Conservation (phyloP, 2,888 invertebrate genomes). For the Caenorhabditis auriculariae region DNA sequence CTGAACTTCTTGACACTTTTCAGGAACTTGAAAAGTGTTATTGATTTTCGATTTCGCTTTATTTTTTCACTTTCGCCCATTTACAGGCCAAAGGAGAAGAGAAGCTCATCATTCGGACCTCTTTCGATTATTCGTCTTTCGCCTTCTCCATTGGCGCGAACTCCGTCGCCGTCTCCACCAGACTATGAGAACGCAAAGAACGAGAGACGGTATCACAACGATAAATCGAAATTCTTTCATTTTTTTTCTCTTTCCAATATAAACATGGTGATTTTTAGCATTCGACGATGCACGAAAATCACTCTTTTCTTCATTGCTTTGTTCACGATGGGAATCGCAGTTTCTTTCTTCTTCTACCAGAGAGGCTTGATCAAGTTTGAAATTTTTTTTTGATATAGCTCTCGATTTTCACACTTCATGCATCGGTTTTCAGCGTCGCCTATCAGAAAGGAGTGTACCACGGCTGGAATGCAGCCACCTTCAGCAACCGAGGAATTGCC, state of each 20-base stretch:
- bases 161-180: constrained; percentile 46
- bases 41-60: too few species aligned
- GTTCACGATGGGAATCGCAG: constrained; percentile 33
- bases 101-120: constrained; percentile 49
- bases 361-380: constrained; percentile 39
- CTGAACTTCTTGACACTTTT: too few species aligned
- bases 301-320: constrained; percentile 34
- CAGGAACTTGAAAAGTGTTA: too few species aligned
- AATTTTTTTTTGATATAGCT: not conserved
- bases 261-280: constrained; percentile 12
- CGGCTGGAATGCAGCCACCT: constrained; percentile 43
- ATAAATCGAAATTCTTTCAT: not conserved
- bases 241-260: not conserved
- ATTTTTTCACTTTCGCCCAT: too few species aligned
- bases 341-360: constrained; percentile 41
- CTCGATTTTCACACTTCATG: not conserved
- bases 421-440: constrained; percentile 26
- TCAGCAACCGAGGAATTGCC: constrained; percentile 38
- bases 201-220: constrained; percentile 13
- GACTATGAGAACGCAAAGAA: constrained; percentile 43
- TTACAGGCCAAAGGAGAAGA: constrained; percentile 44
- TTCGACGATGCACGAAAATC: constrained; percentile 37
- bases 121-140: constrained; percentile 51
- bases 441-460: constrained; percentile 43
- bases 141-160: constrained; percentile 46